phyloP scores from a whole-genome alignment of 2,113 vertebrate species.

The Xiphophorus couchianus region DNA sequence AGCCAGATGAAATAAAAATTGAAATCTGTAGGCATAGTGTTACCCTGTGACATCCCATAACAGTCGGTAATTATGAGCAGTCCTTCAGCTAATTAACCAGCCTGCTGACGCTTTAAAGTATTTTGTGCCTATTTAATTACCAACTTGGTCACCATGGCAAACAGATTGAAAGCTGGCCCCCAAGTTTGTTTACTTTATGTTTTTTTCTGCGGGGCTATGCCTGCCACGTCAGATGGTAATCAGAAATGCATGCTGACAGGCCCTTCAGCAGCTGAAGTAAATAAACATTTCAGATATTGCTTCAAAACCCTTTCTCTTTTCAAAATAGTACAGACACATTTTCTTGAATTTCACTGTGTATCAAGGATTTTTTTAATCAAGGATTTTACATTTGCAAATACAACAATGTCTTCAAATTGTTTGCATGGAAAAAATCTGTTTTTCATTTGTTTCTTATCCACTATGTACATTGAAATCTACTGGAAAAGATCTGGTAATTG shows the following conservation, averaged over 20 bases:
- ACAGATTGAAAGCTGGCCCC: neutral
- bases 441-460: conserved; percentile 22
- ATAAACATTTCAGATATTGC: neutral
- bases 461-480: conserved; percentile 6
- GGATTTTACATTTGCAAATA: conserved; percentile 4
- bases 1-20: neutral
- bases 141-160: neutral
- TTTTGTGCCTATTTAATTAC: neutral
- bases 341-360: neutral
- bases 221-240: neutral
- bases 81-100: neutral
- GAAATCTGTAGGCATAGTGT: neutral
- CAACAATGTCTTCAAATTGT: neutral
- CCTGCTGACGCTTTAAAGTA: neutral
- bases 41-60: neutral
- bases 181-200: neutral
- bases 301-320: neutral
- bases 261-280: neutral
- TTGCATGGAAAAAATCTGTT: conserved; percentile 41
- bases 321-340: neutral
- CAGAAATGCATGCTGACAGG: neutral
- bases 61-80: neutral
- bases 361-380: neutral
- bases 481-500: conserved; percentile 7
- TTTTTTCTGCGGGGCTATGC: neutral